Evolutionary conservation across 2,888 invertebrate genomes (phyloP).

Genomic region (Amiota mariae): DNA sequence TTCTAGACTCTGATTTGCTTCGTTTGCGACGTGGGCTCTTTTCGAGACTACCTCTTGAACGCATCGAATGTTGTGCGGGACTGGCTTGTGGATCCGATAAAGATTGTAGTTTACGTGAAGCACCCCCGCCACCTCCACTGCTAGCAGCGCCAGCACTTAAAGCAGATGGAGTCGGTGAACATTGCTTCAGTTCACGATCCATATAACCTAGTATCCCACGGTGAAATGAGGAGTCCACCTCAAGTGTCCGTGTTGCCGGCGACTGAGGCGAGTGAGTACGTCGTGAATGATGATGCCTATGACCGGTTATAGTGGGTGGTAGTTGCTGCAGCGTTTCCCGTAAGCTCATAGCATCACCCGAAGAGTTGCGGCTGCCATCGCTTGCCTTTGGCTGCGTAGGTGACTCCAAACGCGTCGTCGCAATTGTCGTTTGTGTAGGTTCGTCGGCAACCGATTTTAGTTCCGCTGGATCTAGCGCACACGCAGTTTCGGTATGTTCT

Average conservation of each 20-base stretch:
- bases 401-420: conserved; percentile 52
- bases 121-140: conserved; percentile 49
- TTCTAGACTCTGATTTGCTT: conserved; percentile 73
- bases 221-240: conserved; percentile 68
- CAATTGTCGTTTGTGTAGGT: conserved; percentile 32
- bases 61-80: conserved; percentile 73
- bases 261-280: conserved; percentile 67
- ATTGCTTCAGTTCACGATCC: conserved; percentile 72
- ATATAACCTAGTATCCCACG: conserved; percentile 73
- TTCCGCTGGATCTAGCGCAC: neutral
- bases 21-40: conserved; percentile 74
- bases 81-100: conserved; percentile 73
- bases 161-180: conserved; percentile 68
- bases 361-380: conserved; percentile 65
- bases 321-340: conserved; percentile 70
- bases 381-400: conserved; percentile 59
- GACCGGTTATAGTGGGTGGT: conserved; percentile 57
- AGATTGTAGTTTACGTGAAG: conserved; percentile 70
- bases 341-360: conserved; percentile 71
- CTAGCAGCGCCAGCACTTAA: conserved; percentile 54
- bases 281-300: conserved; percentile 52
- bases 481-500: conserved; percentile 42
- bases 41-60: conserved; percentile 72
- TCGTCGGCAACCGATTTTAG: conserved; percentile 37
- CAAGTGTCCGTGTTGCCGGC: conserved; percentile 50